A percentile compares a stretch with the other conserved stretches of the same genome.
These are phyloP conservation scores for Tylochromis polylepis DNA, from an alignment of 2,113 vertebrate genomes.

Conservation along the genomic window DNA sequence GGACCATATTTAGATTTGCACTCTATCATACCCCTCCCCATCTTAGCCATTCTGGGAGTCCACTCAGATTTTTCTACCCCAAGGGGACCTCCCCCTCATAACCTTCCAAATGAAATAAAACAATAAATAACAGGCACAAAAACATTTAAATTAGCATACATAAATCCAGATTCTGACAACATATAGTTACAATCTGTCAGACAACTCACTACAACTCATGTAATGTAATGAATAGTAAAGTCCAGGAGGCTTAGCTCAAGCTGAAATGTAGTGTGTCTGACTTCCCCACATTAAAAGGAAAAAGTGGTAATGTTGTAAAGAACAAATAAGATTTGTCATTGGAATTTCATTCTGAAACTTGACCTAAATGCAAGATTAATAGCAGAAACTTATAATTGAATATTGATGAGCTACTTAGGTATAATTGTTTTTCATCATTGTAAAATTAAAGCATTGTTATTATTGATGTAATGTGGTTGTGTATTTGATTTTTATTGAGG, in stretches of 20 bases:
- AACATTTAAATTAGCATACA: slow-evolving; percentile 20
- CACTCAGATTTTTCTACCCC: slow-evolving; percentile 32
- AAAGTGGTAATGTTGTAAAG: neutral
- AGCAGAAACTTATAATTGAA: neutral
- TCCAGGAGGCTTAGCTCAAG: neutral
- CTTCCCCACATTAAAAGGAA: neutral
- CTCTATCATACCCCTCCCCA: slow-evolving; percentile 36
- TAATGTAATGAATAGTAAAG: slow-evolving; percentile 1
- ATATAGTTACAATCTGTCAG: neutral
- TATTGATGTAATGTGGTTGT: neutral
- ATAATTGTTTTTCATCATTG: neutral
- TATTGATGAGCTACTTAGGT: neutral
- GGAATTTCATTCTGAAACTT: neutral
- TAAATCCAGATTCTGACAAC: neutral
- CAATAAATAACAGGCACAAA: slow-evolving; percentile 26
- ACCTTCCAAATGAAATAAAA: slow-evolving; percentile 11
- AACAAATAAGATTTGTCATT: neutral
- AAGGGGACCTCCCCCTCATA: neutral
- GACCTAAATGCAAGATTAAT: neutral
- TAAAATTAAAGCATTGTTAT: neutral
- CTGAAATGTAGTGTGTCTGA: neutral
- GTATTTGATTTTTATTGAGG: neutral
- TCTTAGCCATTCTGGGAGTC: slow-evolving; percentile 36
- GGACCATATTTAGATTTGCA: slow-evolving; percentile 57
- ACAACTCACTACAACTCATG: neutral